Percentiles rank a stretch among this genome's conserved stretches.
phyloP scores from a whole-genome alignment of 2,888 invertebrate genomes.

The Syritta pipiens region DNA sequence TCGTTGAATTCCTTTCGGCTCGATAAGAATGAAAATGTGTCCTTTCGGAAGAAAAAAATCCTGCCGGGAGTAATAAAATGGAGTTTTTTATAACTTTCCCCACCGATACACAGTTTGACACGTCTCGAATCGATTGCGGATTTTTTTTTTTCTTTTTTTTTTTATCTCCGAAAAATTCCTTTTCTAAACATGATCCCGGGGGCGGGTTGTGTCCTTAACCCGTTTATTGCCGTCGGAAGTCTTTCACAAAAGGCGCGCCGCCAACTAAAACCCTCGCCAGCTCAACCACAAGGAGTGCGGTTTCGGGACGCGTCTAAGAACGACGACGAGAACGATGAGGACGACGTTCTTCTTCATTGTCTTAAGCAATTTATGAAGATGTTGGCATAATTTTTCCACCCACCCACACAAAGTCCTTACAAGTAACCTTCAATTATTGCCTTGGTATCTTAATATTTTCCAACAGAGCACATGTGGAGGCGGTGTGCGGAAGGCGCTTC shows the following conservation, averaged over 20 bases:
- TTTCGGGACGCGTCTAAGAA: neutral
- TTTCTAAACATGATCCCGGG: no score
- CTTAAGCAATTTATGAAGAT: conserved; percentile 64
- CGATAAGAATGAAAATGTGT: conserved; percentile 24
- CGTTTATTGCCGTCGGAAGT: conserved; percentile 35
- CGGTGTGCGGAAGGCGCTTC: no score
- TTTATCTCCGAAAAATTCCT: no score
- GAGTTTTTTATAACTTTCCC: conserved; percentile 19
- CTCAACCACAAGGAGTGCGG: conserved; percentile 10
- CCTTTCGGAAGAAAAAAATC: conserved; percentile 19
- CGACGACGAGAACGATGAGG: no score
- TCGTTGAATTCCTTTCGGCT: neutral
- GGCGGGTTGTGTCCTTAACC: conserved; percentile 59
- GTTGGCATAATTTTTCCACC: conserved; percentile 66
- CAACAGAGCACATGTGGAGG: conserved; percentile 32
- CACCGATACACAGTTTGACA: conserved; percentile 33
- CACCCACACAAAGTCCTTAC: no score
- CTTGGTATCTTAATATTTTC: conserved; percentile 63
- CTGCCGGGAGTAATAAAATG: conserved; percentile 49
- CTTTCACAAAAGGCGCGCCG: conserved; percentile 36
- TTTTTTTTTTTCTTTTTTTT: neutral
- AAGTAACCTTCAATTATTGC: conserved; percentile 65
- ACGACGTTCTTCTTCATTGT: conserved; percentile 37
- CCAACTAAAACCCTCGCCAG: conserved; percentile 42
- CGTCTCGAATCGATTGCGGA: conserved; percentile 49